A percentile compares a stretch with the other conserved stretches of the same genome.
These are phyloP conservation scores for Dasypolia templi DNA, from an alignment of 2,888 invertebrate genomes.

Conservation along the genomic window DNA sequence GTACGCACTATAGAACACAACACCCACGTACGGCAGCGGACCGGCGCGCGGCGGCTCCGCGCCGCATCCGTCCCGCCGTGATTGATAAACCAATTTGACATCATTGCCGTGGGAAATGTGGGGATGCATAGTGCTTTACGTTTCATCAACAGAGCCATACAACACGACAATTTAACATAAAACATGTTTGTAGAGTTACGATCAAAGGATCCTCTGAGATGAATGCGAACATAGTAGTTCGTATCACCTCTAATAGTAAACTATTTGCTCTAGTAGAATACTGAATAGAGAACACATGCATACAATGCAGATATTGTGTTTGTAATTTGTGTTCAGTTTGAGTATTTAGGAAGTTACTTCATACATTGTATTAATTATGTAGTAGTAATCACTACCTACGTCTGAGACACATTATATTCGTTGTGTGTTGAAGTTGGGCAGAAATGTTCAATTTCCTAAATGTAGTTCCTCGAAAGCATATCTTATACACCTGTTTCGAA, in stretches of 20 bases:
- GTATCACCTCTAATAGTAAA: constrained; percentile 50
- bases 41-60: constrained; percentile 74
- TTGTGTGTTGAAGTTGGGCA: not conserved
- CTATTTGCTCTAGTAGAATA: constrained; percentile 29
- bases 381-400: not conserved
- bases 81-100: constrained; percentile 88
- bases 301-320: constrained; percentile 36
- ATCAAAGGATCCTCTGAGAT: constrained; percentile 41
- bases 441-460: not conserved
- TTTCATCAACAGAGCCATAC: constrained; percentile 51
- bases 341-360: constrained; percentile 1
- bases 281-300: constrained; percentile 28
- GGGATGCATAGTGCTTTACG: constrained; percentile 67
- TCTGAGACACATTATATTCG: not conserved
- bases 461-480: not conserved
- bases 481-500: not conserved
- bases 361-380: not conserved
- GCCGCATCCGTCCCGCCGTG: constrained; percentile 85
- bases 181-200: constrained; percentile 42
- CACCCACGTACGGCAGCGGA: constrained; percentile 77
- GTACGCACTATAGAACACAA: constrained; percentile 76
- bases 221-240: constrained; percentile 45
- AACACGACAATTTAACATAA: constrained; percentile 49
- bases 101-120: constrained; percentile 87
- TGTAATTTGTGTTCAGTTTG: not conserved